Conservation (phyloP, 53 echinoderm and acorn worm species). For the Hippasteria phrygiana region DNA sequence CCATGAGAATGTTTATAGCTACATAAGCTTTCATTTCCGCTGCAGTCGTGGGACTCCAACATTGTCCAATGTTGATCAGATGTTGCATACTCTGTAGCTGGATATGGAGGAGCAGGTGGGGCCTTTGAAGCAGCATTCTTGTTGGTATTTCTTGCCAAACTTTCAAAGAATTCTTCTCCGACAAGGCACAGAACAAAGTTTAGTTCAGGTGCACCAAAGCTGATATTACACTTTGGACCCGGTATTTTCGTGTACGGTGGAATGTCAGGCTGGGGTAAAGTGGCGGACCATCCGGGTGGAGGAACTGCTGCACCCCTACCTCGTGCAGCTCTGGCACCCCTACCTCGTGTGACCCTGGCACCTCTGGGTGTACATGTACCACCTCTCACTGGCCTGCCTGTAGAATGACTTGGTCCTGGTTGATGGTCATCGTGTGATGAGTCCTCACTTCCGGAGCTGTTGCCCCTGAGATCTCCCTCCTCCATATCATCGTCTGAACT, state of each 20-base stretch:
- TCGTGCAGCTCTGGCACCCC: neutral
- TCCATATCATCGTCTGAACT: no score
- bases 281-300: neutral
- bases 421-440: no score
- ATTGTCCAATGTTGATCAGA: conserved; percentile 32
- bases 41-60: conserved; percentile 25
- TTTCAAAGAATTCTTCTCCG: conserved; percentile 56
- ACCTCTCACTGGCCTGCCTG: no score
- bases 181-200: conserved; percentile 14
- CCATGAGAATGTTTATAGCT: conserved; percentile 49
- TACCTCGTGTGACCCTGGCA: neutral
- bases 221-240: conserved; percentile 12
- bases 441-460: no score
- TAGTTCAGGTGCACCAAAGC: conserved; percentile 11
- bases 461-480: no score
- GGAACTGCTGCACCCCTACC: neutral
- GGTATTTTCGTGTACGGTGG: neutral
- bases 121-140: conserved; percentile 37
- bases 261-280: neutral
- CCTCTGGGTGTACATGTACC: no score
- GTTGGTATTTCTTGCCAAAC: conserved; percentile 43
- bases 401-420: no score
- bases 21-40: conserved; percentile 37
- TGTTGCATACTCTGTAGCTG: conserved; percentile 19
- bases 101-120: conserved; percentile 10